These are phyloP conservation scores for Choristoneura rosaceana DNA, from an alignment of 2,888 invertebrate genomes.

Conservation along the genomic window DNA sequence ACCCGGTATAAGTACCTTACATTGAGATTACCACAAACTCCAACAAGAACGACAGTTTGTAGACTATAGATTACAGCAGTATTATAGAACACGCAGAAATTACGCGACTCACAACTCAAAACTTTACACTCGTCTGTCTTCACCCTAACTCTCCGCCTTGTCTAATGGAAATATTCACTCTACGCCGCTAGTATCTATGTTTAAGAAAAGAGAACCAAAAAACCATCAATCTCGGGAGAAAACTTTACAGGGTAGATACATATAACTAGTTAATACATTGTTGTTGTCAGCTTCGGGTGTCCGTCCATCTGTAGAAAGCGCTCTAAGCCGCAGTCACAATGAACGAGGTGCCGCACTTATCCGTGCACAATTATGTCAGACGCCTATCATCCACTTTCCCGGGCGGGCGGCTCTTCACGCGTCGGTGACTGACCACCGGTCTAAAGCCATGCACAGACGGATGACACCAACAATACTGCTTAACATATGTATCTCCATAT, in stretches of 20 bases:
- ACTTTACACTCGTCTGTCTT: too few species aligned
- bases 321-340: conserved; percentile 46
- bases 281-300: conserved; percentile 1
- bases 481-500: neutral
- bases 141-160: too few species aligned
- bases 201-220: neutral
- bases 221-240: neutral
- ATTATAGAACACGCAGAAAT: too few species aligned
- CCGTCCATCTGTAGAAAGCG: conserved; percentile 29
- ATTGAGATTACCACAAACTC: too few species aligned
- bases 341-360: conserved; percentile 45
- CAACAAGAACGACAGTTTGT: too few species aligned
- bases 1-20: too few species aligned
- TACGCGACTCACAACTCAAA: too few species aligned
- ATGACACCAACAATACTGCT: conserved; percentile 13
- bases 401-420: conserved; percentile 60
- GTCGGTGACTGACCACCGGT: conserved; percentile 51
- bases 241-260: neutral
- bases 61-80: too few species aligned
- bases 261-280: too few species aligned
- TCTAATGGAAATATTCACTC: too few species aligned
- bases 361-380: conserved; percentile 75
- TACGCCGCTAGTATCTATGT: too few species aligned
- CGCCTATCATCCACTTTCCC: conserved; percentile 78
- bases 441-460: conserved; percentile 39